Percentiles rank a stretch among this genome's conserved stretches.
phyloP scores from a whole-genome alignment of 2,797 vertebrate genomes.

The Siniperca obscura region DNA sequence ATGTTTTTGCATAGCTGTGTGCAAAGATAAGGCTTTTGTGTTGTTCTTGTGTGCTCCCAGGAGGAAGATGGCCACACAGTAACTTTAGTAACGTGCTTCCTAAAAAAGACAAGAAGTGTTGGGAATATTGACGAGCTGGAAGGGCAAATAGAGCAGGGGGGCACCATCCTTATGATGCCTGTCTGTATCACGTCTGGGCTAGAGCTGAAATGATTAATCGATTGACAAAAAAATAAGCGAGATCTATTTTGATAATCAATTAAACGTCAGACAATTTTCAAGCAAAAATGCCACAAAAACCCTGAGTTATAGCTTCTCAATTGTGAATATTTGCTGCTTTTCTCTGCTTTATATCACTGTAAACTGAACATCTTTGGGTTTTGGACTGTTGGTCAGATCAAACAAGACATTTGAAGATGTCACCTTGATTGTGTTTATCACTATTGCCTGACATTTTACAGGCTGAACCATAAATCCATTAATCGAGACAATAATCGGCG shows the following conservation, averaged over 20 bases:
- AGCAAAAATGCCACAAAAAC: background rate
- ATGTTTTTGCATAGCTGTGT: conserved; percentile 35
- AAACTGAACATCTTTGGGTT: background rate
- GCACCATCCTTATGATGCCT: background rate
- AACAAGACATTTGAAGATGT: background rate
- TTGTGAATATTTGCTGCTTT: background rate
- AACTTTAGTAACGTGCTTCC: conserved; percentile 18
- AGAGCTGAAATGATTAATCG: background rate
- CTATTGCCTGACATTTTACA: too few relatives aligned
- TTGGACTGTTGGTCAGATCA: background rate
- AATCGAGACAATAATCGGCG: background rate
- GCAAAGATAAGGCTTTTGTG: conserved; percentile 40
- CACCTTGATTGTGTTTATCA: background rate
- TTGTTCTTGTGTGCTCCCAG: conserved; percentile 26
- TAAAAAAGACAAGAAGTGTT: background rate
- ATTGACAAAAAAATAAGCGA: background rate
- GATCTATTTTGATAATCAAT: too few relatives aligned
- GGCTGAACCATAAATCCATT: background rate
- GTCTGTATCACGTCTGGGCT: background rate
- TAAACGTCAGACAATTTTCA: background rate
- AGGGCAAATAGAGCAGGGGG: background rate
- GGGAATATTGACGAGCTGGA: background rate
- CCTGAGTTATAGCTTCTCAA: background rate
- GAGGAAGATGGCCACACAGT: conserved; percentile 16
- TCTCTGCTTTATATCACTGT: background rate